phyloP scores from a whole-genome alignment of 2,888 invertebrate genomes.

The Penaeus monodon region DNA sequence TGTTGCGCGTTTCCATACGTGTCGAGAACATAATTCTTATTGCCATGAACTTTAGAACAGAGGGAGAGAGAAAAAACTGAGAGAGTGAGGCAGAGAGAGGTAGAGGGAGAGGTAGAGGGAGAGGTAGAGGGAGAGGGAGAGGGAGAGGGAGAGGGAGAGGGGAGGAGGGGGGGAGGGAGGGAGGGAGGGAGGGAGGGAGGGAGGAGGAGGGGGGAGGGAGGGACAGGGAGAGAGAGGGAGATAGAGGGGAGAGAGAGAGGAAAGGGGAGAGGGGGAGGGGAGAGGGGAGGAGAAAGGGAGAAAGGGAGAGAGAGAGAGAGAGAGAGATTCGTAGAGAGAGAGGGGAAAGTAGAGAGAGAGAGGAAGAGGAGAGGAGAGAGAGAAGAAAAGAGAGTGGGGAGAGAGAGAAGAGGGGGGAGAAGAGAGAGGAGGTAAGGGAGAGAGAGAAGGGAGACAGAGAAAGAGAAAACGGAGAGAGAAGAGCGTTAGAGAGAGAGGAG shows the following conservation, averaged over 20 bases:
- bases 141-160: too few relatives aligned
- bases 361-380: too few relatives aligned
- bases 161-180: too few relatives aligned
- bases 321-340: background rate
- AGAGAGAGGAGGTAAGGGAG: background rate
- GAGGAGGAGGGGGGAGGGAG: background rate
- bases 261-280: background rate
- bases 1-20: too few relatives aligned
- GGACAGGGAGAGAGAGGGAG: background rate
- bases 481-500: background rate
- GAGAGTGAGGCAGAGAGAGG: too few relatives aligned
- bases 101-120: too few relatives aligned
- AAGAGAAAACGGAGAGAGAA: background rate
- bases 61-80: too few relatives aligned
- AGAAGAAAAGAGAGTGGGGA: background rate
- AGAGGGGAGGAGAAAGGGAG: too few relatives aligned
- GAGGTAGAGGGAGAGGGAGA: too few relatives aligned
- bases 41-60: too few relatives aligned
- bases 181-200: background rate
- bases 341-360: background rate
- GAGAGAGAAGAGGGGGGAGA: background rate
- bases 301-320: background rate
- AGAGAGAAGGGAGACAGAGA: background rate
- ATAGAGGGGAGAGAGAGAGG: constrained; percentile 5
- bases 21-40: too few relatives aligned